These are phyloP conservation scores for Odontamblyopus rebecca DNA, from an alignment of 2,797 vertebrate genomes.

Conservation along the genomic window DNA sequence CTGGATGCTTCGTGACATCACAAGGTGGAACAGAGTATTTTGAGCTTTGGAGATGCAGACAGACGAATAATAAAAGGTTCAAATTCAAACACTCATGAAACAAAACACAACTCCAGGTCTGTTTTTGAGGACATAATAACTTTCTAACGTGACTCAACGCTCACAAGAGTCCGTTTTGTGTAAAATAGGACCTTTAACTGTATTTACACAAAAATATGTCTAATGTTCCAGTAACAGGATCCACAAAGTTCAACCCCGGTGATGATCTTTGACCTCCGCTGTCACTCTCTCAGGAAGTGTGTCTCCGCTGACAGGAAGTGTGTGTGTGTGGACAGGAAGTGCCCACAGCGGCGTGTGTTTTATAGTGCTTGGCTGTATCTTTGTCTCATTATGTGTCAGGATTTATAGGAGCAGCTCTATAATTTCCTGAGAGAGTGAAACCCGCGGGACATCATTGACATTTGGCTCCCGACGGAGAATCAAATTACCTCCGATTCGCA, in stretches of 20 bases:
- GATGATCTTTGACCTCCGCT: slow-evolving; percentile 50
- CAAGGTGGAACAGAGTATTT: too few relatives aligned
- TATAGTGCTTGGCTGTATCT: slow-evolving; percentile 52
- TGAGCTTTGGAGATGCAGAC: too few relatives aligned
- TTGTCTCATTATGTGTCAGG: slow-evolving; percentile 64
- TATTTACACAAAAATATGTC: too few relatives aligned
- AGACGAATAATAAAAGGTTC: too few relatives aligned
- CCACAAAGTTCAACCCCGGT: background rate
- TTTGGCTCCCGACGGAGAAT: slow-evolving; percentile 46
- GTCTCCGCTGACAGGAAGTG: slow-evolving; percentile 22
- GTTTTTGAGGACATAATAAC: too few relatives aligned
- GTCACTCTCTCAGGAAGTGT: slow-evolving; percentile 60
- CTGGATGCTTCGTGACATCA: too few relatives aligned
- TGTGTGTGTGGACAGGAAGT: slow-evolving; percentile 50
- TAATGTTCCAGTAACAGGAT: background rate
- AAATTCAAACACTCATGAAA: too few relatives aligned
- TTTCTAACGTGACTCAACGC: too few relatives aligned
- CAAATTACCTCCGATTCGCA: slow-evolving; percentile 38
- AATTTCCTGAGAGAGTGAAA: slow-evolving; percentile 52
- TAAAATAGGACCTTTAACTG: too few relatives aligned
- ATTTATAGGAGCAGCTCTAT: slow-evolving; percentile 58
- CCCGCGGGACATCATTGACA: slow-evolving; percentile 55
- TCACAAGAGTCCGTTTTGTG: too few relatives aligned
- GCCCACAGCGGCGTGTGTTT: slow-evolving; percentile 48
- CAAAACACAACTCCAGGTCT: too few relatives aligned